Evolutionary conservation across 2,113 vertebrate species (phyloP).

Genomic region (Melanerpes aurifrons): DNA sequence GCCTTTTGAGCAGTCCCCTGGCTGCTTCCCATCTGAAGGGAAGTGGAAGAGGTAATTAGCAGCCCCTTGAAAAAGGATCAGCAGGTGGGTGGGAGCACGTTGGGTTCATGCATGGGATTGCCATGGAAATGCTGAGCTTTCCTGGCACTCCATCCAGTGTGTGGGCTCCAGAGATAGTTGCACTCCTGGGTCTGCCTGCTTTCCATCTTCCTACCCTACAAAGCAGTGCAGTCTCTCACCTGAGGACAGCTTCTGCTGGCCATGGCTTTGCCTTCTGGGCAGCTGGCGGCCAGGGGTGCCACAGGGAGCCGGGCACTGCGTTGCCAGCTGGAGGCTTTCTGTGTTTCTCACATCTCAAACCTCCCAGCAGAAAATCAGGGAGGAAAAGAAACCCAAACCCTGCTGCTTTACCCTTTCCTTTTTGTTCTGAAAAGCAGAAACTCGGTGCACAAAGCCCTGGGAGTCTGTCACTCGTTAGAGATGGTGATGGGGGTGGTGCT

Average conservation of each 20-base stretch:
- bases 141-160: conserved; percentile 56
- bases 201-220: not conserved
- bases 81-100: conserved; percentile 63
- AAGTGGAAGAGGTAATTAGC: conserved; percentile 66
- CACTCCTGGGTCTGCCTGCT: conserved; percentile 28
- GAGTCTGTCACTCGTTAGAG: not conserved
- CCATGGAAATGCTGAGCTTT: conserved; percentile 71
- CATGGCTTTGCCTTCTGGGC: not conserved
- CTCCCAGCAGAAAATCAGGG: not conserved
- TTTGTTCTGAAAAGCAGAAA: not conserved
- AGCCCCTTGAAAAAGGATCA: conserved; percentile 61
- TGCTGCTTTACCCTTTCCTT: not conserved
- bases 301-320: fast-evolving
- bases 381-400: fast-evolving
- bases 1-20: conserved; percentile 33
- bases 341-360: not conserved
- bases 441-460: fast-evolving
- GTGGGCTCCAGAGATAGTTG: conserved; percentile 63
- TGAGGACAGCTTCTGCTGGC: not conserved
- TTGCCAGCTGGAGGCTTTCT: not conserved
- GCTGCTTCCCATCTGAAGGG: conserved; percentile 53
- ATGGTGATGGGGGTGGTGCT: not conserved
- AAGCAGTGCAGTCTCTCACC: not conserved
- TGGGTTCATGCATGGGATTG: conserved; percentile 64
- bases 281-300: not conserved